These are phyloP conservation scores for Mustela lutreola DNA, from an alignment of 2,113 vertebrate genomes.

Conservation along the genomic window DNA sequence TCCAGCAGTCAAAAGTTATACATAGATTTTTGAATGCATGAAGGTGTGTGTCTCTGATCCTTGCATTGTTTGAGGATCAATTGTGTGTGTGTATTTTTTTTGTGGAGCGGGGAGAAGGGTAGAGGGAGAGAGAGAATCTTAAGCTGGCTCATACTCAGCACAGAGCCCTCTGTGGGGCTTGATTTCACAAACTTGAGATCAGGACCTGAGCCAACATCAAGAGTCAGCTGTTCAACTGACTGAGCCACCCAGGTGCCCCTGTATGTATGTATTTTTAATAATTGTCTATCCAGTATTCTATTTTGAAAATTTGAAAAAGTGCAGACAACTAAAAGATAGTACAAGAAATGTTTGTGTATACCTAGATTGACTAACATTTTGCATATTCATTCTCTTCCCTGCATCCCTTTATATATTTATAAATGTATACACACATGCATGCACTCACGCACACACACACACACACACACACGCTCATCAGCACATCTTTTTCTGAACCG, in stretches of 20 bases:
- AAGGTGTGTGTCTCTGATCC: not conserved
- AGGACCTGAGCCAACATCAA: not conserved
- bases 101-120: not conserved
- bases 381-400: not conserved
- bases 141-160: not conserved
- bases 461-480: not conserved
- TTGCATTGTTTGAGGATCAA: not conserved
- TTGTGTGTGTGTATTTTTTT: not conserved
- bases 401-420: accelerated
- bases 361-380: not conserved
- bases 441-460: no score
- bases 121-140: not conserved
- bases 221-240: not conserved
- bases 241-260: not conserved
- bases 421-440: no score
- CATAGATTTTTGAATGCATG: not conserved
- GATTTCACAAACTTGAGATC: not conserved
- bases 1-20: not conserved
- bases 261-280: not conserved
- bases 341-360: not conserved
- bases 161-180: not conserved
- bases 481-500: not conserved
- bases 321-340: not conserved
- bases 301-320: slow-evolving; percentile 28
- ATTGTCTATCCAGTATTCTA: not conserved